These are phyloP conservation scores for Tribolium castaneum DNA, from an alignment of 1,140 invertebrate genomes.

Conservation along the genomic window DNA sequence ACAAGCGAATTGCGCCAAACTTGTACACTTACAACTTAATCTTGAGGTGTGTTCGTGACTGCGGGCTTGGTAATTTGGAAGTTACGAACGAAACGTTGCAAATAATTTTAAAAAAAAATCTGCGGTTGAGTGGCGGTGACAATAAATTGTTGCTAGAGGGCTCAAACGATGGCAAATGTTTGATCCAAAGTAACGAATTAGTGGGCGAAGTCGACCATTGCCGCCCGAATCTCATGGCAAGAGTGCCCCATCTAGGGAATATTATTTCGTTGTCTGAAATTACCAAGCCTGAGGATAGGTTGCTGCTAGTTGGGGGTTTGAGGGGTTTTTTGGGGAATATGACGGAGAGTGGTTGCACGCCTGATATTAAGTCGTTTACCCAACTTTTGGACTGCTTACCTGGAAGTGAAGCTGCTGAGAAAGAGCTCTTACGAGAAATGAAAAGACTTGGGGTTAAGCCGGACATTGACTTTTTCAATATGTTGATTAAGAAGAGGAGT, in stretches of 20 bases:
- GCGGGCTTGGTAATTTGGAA: slow-evolving; percentile 77
- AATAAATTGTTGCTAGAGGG: background rate
- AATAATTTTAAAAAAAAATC: slow-evolving; percentile 46
- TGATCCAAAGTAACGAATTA: background rate
- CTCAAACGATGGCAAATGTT: background rate
- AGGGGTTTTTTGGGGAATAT: slow-evolving; percentile 80
- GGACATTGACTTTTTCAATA: slow-evolving; percentile 88
- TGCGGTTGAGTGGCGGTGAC: background rate
- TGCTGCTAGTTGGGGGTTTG: slow-evolving; percentile 85
- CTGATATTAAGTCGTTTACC: slow-evolving; percentile 84
- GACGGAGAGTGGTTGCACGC: slow-evolving; percentile 72
- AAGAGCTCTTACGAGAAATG: slow-evolving; percentile 72
- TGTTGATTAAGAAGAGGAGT: slow-evolving; percentile 84
- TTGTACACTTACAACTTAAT: slow-evolving; percentile 85
- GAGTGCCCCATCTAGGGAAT: slow-evolving; percentile 68
- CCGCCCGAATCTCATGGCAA: slow-evolving; percentile 27
- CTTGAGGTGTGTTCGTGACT: slow-evolving; percentile 81
- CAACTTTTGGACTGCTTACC: slow-evolving; percentile 80
- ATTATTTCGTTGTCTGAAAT: slow-evolving; percentile 70
- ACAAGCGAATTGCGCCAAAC: slow-evolving; percentile 73
- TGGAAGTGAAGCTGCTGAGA: slow-evolving; percentile 72
- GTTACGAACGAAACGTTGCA: slow-evolving; percentile 66
- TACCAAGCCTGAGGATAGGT: slow-evolving; percentile 71
- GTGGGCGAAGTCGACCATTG: background rate
- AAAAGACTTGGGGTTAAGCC: slow-evolving; percentile 69